A percentile compares a stretch with the other conserved stretches of the same genome.
Evolutionary conservation across 1,140 invertebrate genomes (phyloP).

Genomic region (Orchestia grillus): DNA sequence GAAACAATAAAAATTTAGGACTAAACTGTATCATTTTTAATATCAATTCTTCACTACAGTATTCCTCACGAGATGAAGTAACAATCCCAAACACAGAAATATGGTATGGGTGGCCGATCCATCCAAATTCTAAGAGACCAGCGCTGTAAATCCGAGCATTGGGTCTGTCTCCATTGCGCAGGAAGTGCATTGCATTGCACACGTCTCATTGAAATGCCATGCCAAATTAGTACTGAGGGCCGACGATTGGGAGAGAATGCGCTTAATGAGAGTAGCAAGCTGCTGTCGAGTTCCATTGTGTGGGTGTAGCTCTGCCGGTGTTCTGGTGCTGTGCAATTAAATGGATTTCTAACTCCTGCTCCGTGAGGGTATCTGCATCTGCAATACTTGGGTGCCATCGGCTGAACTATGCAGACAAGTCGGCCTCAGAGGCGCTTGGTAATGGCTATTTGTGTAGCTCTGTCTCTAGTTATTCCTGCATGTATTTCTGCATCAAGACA

Average conservation of each 20-base stretch:
- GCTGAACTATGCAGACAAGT: neutral
- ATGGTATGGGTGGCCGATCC: no score
- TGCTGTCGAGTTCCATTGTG: neutral
- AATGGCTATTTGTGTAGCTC: no score
- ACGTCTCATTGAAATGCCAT: neutral
- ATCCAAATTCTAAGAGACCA: neutral
- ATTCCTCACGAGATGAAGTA: no score
- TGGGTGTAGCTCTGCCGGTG: neutral
- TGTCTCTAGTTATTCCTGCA: no score
- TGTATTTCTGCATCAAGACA: no score
- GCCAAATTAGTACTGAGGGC: neutral
- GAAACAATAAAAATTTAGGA: no score
- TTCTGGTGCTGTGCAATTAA: neutral
- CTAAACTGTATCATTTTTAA: no score
- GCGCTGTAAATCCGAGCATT: neutral
- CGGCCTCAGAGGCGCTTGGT: no score
- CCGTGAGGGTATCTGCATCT: neutral
- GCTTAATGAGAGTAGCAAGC: neutral
- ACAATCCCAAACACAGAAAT: no score
- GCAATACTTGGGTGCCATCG: neutral
- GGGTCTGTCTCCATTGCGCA: neutral
- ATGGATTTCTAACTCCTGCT: neutral
- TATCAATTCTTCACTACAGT: no score
- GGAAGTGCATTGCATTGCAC: neutral
- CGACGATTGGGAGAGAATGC: neutral